Base-by-base conservation (phyloP, 2,113 vertebrate genomes). In the Tapirus terrestris region DNA sequence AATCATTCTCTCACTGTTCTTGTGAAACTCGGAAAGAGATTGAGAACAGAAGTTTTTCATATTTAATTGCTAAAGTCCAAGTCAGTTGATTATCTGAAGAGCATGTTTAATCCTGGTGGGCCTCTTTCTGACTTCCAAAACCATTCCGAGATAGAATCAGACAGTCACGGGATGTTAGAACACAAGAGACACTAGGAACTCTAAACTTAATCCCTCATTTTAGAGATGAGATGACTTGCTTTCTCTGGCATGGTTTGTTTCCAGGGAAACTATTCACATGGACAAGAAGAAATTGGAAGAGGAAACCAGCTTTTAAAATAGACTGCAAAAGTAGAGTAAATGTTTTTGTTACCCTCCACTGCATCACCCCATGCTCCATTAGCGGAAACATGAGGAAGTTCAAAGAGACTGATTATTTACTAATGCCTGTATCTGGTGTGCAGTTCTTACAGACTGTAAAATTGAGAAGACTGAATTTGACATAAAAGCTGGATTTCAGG, bases 401-500 rank as follows among this genome's bases (percentile, higher is more conserved):
- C 43, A 81, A 33, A 81, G 77, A 81, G 14, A 36, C 33, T 39
- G n/a, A 84, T 25, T 33, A 43, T 73, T 25, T 73, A 11, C 33
- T 43, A 65, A 84, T 14, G 21, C 20, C 5, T 65, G 43, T n/a
- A 48, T 67, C 14, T 84, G 61, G 61, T 48, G 82, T 67, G 27
- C 76, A 98, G 97, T 88, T 98, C 77, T 84, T 56, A 98, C 98
- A 98, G 99, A 97, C 58, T 94, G 97, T 96, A 94, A 70, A 4
- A 92, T 99, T 92, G 98, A 98, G 84, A 94, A 70, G 2, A 92
- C 99, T 91, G 97, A 98, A 85, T 43, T 99, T 94, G 99, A 99
- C 63, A 67, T 99, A 61, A 98, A 99, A 72, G 79, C 98, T 88
- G 99, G 99, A 98, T 96, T 98, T 91, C 99, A 93, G 95, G 98